Evolutionary conservation across 2,888 invertebrate species (phyloP).

Genomic region (Nipponacmea schrenckii): DNA sequence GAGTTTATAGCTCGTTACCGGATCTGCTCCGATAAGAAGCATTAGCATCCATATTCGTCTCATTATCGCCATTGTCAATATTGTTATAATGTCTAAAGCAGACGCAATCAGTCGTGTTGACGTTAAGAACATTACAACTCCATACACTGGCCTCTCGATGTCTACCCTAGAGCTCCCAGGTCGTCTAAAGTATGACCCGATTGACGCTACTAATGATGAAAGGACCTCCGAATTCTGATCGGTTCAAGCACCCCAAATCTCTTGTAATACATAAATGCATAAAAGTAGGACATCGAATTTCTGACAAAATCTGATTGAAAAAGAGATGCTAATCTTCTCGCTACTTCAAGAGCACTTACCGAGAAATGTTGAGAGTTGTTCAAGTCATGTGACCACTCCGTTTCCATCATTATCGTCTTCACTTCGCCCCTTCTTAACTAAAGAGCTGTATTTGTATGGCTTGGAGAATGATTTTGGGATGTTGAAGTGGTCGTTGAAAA

Average conservation of each 20-base stretch:
- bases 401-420: slow-evolving; percentile 32
- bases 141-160: background rate
- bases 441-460: slow-evolving; percentile 24
- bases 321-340: slow-evolving; percentile 16
- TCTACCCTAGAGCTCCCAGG: background rate
- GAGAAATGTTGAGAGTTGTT: slow-evolving; percentile 26
- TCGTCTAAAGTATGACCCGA: background rate
- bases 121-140: slow-evolving; percentile 7
- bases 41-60: slow-evolving; percentile 7
- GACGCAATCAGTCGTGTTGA: slow-evolving; percentile 9
- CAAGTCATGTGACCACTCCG: slow-evolving; percentile 28
- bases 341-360: slow-evolving; percentile 14
- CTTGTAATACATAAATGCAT: slow-evolving; percentile 1
- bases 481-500: slow-evolving; percentile 16
- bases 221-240: background rate
- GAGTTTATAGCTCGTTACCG: slow-evolving; percentile 7
- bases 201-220: background rate
- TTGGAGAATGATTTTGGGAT: slow-evolving; percentile 21
- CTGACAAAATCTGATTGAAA: slow-evolving; percentile 19
- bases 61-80: slow-evolving; percentile 7
- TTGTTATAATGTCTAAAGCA: slow-evolving; percentile 7
- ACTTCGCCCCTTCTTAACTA: slow-evolving; percentile 24
- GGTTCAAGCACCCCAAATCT: background rate
- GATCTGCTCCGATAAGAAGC: background rate
- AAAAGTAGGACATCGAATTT: background rate